Percentiles rank a stretch among this genome's conserved stretches.
These are phyloP conservation scores for Lepidurus packardi DNA, from an alignment of 1,140 invertebrate species.

Conservation along the genomic window DNA sequence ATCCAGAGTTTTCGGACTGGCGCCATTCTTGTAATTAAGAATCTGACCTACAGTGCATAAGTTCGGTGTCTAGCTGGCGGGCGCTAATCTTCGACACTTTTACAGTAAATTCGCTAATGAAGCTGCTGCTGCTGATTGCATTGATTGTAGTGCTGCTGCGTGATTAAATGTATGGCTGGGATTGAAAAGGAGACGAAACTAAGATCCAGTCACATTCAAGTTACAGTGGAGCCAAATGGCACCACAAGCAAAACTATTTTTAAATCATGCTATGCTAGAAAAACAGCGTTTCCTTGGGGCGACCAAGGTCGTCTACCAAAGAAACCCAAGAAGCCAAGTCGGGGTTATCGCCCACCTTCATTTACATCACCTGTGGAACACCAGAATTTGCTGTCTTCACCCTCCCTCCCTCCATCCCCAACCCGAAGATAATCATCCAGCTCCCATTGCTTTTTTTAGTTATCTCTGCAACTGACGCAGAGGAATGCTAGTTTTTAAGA, in stretches of 20 bases:
- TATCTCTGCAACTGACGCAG: neutral
- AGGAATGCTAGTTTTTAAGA: neutral
- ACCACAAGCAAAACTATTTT: neutral
- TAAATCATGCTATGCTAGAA: constrained; percentile 9
- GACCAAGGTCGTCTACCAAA: constrained; percentile 13
- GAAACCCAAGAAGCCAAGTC: neutral
- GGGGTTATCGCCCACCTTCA: constrained; percentile 17
- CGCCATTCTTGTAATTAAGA: constrained; percentile 1
- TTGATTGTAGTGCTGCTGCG: too few species aligned
- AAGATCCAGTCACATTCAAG: neutral
- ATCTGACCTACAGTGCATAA: constrained; percentile 6
- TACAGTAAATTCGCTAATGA: neutral
- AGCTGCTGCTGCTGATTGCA: too few species aligned
- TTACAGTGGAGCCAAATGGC: neutral
- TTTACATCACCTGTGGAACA: constrained; percentile 18
- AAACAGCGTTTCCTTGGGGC: neutral
- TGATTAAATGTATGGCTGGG: too few species aligned
- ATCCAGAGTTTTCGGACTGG: constrained; percentile 12
- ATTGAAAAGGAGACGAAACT: neutral
- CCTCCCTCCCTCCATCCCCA: neutral
- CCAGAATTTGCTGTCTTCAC: neutral
- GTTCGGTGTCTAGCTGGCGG: neutral
- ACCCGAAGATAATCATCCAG: neutral
- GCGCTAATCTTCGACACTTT: neutral
- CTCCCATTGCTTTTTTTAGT: constrained; percentile 14